Evolutionary conservation across 2,113 vertebrate genomes (phyloP).

Genomic region (Casuarius casuarius): DNA sequence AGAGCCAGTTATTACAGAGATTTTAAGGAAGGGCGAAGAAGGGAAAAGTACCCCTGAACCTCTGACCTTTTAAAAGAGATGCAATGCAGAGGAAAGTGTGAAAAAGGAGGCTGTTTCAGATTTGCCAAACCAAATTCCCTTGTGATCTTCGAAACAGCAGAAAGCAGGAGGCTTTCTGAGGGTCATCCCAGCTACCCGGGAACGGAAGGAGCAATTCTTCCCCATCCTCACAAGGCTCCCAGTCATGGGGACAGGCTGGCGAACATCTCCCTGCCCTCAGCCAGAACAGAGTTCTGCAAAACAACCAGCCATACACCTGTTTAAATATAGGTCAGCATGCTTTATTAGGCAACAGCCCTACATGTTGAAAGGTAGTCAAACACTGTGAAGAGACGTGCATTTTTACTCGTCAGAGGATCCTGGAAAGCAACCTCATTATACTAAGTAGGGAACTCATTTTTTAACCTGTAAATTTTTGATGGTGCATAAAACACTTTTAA

Average conservation of each 20-base stretch:
- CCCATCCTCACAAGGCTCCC: not conserved
- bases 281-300: not conserved
- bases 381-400: not conserved
- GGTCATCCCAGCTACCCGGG: not conserved
- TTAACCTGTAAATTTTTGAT: not conserved
- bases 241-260: not conserved
- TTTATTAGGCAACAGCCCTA: slow-evolving; percentile 43
- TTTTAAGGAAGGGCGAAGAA: not conserved
- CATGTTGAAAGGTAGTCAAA: not conserved
- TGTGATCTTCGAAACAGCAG: not conserved
- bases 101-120: not conserved
- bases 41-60: not conserved
- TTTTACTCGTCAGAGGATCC: not conserved
- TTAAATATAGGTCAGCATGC: slow-evolving; percentile 32
- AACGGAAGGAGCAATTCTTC: not conserved
- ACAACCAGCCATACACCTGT: slow-evolving; percentile 28
- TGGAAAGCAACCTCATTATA: not conserved
- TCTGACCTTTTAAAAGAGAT: not conserved
- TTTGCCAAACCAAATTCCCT: not conserved
- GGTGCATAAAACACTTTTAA: not conserved
- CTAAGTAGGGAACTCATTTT: not conserved
- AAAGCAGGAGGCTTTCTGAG: not conserved
- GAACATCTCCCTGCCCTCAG: not conserved
- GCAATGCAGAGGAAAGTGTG: not conserved
- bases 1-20: slow-evolving; percentile 1